These are phyloP conservation scores for Sturnira hondurensis DNA, from an alignment of 2,113 vertebrate species.

Conservation along the genomic window DNA sequence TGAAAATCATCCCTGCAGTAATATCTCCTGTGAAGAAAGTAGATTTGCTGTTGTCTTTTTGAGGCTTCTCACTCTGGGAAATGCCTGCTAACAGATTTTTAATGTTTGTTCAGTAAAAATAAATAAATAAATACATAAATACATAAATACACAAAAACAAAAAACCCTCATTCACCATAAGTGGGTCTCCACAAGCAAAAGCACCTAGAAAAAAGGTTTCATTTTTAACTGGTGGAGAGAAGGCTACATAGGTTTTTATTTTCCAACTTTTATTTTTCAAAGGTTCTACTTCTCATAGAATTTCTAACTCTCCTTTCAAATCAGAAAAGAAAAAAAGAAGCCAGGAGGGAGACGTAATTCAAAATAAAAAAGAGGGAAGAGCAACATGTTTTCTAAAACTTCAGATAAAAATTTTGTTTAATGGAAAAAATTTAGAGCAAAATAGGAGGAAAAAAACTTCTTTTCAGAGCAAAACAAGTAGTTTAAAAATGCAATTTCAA, in stretches of 20 bases:
- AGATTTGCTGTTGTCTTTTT: slow-evolving; percentile 23
- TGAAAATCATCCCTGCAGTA: background rate
- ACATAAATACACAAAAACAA: background rate
- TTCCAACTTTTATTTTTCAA: slow-evolving; percentile 58
- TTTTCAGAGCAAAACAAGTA: background rate
- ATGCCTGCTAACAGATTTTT: background rate
- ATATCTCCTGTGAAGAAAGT: background rate
- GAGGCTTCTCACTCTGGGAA: slow-evolving; percentile 13
- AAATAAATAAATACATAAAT: background rate
- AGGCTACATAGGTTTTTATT: background rate
- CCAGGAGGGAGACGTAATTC: background rate
- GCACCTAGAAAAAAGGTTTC: background rate
- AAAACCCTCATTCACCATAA: background rate
- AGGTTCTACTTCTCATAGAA: slow-evolving; percentile 6
- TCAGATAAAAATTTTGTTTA: slow-evolving; percentile 37
- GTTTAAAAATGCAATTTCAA: background rate
- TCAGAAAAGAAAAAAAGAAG: background rate
- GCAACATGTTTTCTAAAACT: background rate
- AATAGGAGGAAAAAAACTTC: background rate
- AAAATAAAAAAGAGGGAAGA: slow-evolving; percentile 12
- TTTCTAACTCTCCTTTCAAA: slow-evolving; percentile 27
- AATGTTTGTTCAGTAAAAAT: background rate
- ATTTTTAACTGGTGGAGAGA: slow-evolving; percentile 22
- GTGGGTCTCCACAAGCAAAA: background rate
- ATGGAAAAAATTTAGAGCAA: slow-evolving; percentile 1